Percentiles rank a stretch among this genome's conserved stretches.
Conservation (phyloP, 2,888 invertebrate genomes). For the Cryptophagus acutangulus region DNA sequence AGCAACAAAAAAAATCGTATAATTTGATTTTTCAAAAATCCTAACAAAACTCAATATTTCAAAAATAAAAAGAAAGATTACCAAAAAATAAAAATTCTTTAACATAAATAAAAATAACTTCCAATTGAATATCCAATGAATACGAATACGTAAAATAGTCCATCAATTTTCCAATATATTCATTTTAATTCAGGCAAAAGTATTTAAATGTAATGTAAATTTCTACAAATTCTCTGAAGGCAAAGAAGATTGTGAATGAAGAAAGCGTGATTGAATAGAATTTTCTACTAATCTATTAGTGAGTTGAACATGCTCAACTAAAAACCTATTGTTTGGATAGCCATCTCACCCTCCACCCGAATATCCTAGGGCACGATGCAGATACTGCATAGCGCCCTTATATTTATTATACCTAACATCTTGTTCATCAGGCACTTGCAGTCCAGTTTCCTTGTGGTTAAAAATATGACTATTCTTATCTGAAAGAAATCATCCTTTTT, state of each 20-base stretch:
- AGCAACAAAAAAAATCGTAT: too few species aligned
- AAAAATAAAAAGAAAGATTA: too few species aligned
- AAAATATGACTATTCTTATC: constrained; percentile 61
- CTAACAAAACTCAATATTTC: too few species aligned
- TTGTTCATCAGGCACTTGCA: constrained; percentile 48
- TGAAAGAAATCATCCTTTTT: constrained; percentile 33
- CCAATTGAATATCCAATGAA: too few species aligned
- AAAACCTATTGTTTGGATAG: constrained; percentile 30
- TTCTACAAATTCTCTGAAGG: too few species aligned
- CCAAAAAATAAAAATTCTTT: too few species aligned
- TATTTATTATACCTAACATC: constrained; percentile 48
- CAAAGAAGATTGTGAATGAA: not conserved
- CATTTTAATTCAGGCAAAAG: too few species aligned
- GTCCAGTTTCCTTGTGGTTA: constrained; percentile 63
- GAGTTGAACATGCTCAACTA: constrained; percentile 3
- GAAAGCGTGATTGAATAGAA: constrained; percentile 1
- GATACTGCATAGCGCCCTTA: constrained; percentile 45
- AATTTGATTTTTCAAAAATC: too few species aligned
- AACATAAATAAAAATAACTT: too few species aligned
- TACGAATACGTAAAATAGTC: too few species aligned
- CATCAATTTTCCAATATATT: too few species aligned
- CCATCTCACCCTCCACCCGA: constrained; percentile 40
- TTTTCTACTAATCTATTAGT: not conserved
- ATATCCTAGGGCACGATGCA: constrained; percentile 45
- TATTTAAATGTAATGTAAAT: too few species aligned